Evolutionary conservation across 2,113 vertebrate species (phyloP).

Genomic region (Oceanodroma tethys): DNA sequence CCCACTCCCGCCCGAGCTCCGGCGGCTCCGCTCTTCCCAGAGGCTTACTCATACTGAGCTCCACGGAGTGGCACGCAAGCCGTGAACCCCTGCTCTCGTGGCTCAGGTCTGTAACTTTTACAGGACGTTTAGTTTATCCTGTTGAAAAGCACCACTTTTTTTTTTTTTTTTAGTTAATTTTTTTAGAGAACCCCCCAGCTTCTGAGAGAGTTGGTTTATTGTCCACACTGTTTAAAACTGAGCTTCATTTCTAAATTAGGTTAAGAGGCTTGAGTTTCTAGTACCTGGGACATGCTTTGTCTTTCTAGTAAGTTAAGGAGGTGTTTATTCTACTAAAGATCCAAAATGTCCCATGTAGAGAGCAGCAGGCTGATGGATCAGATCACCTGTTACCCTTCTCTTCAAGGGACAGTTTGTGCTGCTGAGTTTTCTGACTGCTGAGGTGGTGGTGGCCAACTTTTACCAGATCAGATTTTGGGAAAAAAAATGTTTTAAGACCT

Average conservation of each 20-base stretch:
- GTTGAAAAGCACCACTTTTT: not conserved
- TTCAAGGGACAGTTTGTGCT: not conserved
- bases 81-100: too few relatives aligned
- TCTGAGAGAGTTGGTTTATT: not conserved
- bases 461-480: not conserved
- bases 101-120: not conserved
- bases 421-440: not conserved
- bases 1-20: too few relatives aligned
- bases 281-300: not conserved
- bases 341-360: fast-evolving
- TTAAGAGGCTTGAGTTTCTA: not conserved
- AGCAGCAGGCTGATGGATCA: fast-evolving
- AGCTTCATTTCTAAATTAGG: not conserved
- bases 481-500: not conserved
- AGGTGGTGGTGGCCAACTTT: not conserved
- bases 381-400: not conserved
- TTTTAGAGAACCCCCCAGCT: not conserved
- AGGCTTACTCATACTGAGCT: not conserved
- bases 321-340: not conserved
- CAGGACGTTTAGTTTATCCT: not conserved
- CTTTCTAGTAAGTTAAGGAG: not conserved
- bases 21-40: not conserved
- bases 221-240: not conserved
- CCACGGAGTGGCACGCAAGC: not conserved
- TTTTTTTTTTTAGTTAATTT: not conserved